Percentiles rank a stretch among this genome's conserved stretches.
Evolutionary conservation across 2,113 vertebrate species (phyloP).

Genomic region (Charadrius vociferus): DNA sequence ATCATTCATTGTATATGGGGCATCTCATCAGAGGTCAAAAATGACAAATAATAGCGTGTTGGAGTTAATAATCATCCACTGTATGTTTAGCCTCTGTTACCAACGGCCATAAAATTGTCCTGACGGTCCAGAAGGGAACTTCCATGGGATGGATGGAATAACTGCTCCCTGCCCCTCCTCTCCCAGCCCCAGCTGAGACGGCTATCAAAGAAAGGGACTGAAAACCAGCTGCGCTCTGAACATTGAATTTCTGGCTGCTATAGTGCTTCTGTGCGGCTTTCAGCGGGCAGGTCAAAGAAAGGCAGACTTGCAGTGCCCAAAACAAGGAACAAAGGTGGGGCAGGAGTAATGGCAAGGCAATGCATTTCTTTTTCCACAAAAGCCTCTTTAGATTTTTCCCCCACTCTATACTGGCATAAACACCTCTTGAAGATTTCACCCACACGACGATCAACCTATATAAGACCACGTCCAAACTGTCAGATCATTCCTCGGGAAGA

Average conservation of each 20-base stretch:
- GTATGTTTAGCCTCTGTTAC: background rate
- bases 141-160: background rate
- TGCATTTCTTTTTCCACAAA: background rate
- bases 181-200: background rate
- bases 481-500: background rate
- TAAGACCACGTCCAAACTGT: background rate
- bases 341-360: background rate
- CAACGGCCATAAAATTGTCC: background rate
- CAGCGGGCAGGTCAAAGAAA: background rate
- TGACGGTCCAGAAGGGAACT: background rate
- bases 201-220: slow-evolving; percentile 5
- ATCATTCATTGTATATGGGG: background rate
- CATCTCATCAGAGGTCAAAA: slow-evolving; percentile 1
- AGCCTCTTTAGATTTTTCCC: background rate
- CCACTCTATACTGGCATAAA: background rate
- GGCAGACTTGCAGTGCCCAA: background rate
- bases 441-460: background rate
- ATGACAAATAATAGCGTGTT: background rate
- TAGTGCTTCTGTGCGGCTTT: background rate
- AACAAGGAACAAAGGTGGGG: background rate
- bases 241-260: background rate
- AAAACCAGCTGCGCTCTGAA: slow-evolving; percentile 1
- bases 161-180: background rate
- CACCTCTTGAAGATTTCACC: background rate
- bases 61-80: background rate